Evolutionary conservation across 2,113 vertebrate genomes (phyloP).

Genomic region (Amphiprion ocellaris): DNA sequence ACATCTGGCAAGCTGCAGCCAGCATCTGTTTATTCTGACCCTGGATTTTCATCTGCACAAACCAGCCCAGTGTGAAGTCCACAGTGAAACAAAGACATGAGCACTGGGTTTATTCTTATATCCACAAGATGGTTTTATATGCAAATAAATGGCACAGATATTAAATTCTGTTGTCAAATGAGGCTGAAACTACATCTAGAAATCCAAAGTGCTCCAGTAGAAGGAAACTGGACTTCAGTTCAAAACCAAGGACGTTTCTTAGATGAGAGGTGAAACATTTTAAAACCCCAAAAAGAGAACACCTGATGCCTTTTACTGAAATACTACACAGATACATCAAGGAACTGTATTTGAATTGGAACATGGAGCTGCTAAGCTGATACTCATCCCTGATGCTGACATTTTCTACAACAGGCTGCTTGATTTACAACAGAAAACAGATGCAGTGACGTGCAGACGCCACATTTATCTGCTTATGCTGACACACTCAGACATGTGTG

Average conservation of each 20-base stretch:
- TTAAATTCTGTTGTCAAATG: neutral
- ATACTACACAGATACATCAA: no score
- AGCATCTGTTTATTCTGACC: conserved; percentile 98
- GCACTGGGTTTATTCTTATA: neutral
- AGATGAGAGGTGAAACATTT: no score
- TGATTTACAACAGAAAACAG: neutral
- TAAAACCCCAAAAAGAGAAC: no score
- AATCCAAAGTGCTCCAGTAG: no score
- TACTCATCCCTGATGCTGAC: no score
- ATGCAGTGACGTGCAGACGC: neutral
- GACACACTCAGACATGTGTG: neutral
- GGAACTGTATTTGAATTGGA: no score
- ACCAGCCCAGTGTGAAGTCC: neutral
- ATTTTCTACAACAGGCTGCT: neutral
- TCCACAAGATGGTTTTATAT: neutral
- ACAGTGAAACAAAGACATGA: neutral
- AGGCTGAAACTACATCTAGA: no score
- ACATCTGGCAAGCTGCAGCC: conserved; percentile 95
- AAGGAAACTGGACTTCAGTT: no score
- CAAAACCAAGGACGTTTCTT: no score
- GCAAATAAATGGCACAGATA: neutral
- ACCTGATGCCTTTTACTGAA: no score
- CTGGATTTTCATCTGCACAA: conserved; percentile 93
- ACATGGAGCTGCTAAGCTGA: no score
- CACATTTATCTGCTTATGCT: no score